Evolutionary conservation across 2,797 vertebrate genomes (phyloP), one percentile per base, ranked within the genome.

Genomic region (Rhynchonycteris naso): DNA sequence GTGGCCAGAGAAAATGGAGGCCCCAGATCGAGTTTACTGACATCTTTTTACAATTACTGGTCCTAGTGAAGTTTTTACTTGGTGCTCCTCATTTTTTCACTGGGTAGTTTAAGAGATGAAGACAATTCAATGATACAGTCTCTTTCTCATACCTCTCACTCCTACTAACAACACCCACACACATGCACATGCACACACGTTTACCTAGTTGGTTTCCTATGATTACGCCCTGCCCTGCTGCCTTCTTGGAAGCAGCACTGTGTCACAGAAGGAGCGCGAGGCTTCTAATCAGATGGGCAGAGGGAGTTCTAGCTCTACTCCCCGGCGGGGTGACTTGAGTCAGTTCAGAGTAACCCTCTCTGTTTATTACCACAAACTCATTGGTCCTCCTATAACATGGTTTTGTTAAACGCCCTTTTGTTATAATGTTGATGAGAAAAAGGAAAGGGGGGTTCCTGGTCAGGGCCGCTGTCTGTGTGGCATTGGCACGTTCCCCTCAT

Each of bases 331-430:
- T 21, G 74, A 35, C 78, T 58, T 50, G 83, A 54, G 87, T 63
- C 19, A n/a, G 82, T n/a, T 50, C 56, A 35, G 10, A 76, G 35
- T 11, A 22, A 68, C 50, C 1, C 7, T 88, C 81, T 79, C 74
- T 71, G 80, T 94, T 82, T 80, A 59, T 85, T 90, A 74, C 28
- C 18, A 68, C 35, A 75, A 14, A 63, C 11, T 22, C 61, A 14
- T 8, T 43, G 50, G 47, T 3, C 50, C 74, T n/a, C 6, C 16
- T 52, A 7, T 19, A n/a, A n/a, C 28, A 11, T 54, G 16, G 72
- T 76, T 54, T 54, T n/a, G 50, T 13, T 76, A 10, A 54, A 21
- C 1, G 3, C 22, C 12, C 9, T 75, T 75, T n/a, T 4, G 50
- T 33, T 33, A 4, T 26, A 13, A 22, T 2, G 50, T 33, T 7